Base-by-base conservation (phyloP, 1,140 invertebrate genomes). In the Anadara kagoshimensis region DNA sequence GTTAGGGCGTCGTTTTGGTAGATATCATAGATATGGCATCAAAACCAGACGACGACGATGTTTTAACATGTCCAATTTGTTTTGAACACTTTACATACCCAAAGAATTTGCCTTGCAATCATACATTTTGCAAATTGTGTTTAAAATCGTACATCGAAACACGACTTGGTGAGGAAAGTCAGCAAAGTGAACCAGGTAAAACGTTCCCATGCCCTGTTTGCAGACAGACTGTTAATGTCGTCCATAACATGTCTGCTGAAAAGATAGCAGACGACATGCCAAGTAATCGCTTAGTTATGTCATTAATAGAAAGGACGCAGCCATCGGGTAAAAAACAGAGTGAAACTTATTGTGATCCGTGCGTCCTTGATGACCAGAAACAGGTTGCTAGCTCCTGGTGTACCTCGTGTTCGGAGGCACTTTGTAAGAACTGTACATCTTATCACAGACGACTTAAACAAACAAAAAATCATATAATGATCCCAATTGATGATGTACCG, bases 91-190 rank as follows among this genome's bases (percentile, higher is more conserved):
- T 79, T 62, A 76, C 61, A 12, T 75, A 83, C 20, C 84, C 85
- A 2, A 78, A 75, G 45, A 79, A 36, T 7, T 36, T 86, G 1
- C 80, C 84, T 0, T 87, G 86, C 54, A 57, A 84, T 1, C 86
- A 87, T 73, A 78, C 86, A 16, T 86, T 85, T 71, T 87, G 86
- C 58, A 82, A 90, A 29, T 80, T 89, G 16, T 94, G 93, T 73
- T 88, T 94, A 18, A 89, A 90, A 20, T 86, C 74, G 94, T 16
- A 87, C 95, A 18, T 95, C 94, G 0, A 95, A 94, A 0, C 68
- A 54, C 29, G 7, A 36, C 64, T 59, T 16, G 77, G 71, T n/a
- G 57, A 67, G 56, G 72, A 68, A 36, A 36, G n/a, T n/a, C n/a
- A 36, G 7, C 29, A 7, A 14, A 44, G 49, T 26, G 67, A 71